Conservation (phyloP, 2,888 invertebrate genomes). For the Heliconius sara region DNA sequence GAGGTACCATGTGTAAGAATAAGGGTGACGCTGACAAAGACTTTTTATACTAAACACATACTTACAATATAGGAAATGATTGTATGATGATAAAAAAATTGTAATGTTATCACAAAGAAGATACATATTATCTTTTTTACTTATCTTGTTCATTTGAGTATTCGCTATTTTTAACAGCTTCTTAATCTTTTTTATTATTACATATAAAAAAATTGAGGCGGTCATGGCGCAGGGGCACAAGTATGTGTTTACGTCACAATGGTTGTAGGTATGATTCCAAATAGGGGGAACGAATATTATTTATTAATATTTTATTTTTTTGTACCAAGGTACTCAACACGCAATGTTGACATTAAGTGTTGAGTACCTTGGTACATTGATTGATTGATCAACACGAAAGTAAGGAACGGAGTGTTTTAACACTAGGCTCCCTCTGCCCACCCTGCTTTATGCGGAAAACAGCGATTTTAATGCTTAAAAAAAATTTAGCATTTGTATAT, state of each 20-base stretch:
- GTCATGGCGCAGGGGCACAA: too few relatives aligned
- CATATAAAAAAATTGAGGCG: neutral
- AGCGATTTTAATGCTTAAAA: too few relatives aligned
- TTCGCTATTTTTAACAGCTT: constrained; percentile 21
- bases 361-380: too few relatives aligned
- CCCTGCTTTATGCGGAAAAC: too few relatives aligned
- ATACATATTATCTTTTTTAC: constrained; percentile 9
- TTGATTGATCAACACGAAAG: neutral
- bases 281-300: too few relatives aligned
- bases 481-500: too few relatives aligned
- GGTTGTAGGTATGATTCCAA: too few relatives aligned
- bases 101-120: neutral
- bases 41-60: neutral
- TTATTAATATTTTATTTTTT: too few relatives aligned
- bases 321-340: too few relatives aligned
- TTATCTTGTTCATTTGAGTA: constrained; percentile 6
- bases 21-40: neutral
- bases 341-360: too few relatives aligned
- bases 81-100: neutral
- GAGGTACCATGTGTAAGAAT: neutral
- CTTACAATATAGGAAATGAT: neutral
- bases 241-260: too few relatives aligned
- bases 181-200: constrained; percentile 16
- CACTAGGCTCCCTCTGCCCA: neutral
- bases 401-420: neutral